Conservation (phyloP, 2,113 vertebrate genomes). For the Gadus chalcogrammus region DNA sequence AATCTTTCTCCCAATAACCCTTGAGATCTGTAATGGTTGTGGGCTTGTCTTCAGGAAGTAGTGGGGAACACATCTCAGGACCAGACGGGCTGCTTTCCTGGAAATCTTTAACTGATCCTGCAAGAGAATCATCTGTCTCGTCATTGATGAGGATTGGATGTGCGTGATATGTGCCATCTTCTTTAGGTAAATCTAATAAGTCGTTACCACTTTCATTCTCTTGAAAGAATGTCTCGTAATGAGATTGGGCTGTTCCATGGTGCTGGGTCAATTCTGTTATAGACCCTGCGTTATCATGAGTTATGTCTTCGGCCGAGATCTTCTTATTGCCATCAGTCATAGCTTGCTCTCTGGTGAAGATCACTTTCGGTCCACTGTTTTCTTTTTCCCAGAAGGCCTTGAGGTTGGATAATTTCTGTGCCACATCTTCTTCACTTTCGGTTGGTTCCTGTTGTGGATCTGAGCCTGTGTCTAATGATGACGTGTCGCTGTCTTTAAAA, state of each 20-base stretch:
- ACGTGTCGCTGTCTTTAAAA: constrained; percentile 23
- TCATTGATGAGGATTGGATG: constrained; percentile 48
- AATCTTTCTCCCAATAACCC: constrained; percentile 75
- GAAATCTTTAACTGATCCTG: constrained; percentile 17
- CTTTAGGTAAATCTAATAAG: constrained; percentile 13
- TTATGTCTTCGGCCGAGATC: not conserved
- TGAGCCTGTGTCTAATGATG: not conserved
- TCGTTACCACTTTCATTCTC: constrained; percentile 8
- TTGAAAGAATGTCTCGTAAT: not conserved
- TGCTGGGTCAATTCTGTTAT: not conserved
- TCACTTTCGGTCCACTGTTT: constrained; percentile 30
- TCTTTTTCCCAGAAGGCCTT: constrained; percentile 43
- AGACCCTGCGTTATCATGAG: constrained; percentile 5
- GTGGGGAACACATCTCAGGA: constrained; percentile 2
- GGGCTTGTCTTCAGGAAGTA: constrained; percentile 8
- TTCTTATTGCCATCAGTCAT: not conserved
- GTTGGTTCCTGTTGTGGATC: not conserved
- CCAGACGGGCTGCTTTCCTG: not conserved
- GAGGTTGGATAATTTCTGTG: constrained; percentile 30
- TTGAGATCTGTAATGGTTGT: constrained; percentile 71
- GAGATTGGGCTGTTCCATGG: not conserved
- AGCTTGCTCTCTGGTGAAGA: constrained; percentile 18
- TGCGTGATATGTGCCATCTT: constrained; percentile 42
- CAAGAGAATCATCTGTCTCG: constrained; percentile 31
- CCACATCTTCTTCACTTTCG: constrained; percentile 4